Conservation (phyloP, 2,888 invertebrate species). For the Parnassius orleans region DNA sequence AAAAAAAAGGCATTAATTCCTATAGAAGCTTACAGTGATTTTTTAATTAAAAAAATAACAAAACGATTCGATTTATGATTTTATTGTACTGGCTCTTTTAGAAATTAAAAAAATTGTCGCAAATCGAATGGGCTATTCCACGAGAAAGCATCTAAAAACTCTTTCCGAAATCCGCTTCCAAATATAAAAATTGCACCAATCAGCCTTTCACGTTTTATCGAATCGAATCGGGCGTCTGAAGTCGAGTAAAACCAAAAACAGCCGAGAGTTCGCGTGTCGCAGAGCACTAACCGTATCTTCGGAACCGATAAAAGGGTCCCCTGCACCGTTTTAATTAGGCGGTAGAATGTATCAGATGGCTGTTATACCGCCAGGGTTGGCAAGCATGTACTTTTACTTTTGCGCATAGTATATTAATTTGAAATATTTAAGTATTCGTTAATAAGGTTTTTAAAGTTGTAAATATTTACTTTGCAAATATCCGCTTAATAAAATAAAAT, state of each 20-base stretch:
- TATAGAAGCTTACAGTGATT: too few species aligned
- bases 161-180: conserved; percentile 30
- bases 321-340: conserved; percentile 78
- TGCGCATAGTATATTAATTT: too few species aligned
- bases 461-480: too few species aligned
- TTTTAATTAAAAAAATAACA: too few species aligned
- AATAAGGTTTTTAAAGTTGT: too few species aligned
- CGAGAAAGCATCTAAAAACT: conserved; percentile 3
- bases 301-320: conserved; percentile 70
- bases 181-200: conserved; percentile 38
- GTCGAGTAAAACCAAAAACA: conserved; percentile 41
- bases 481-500: too few species aligned
- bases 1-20: neutral
- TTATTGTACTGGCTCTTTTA: too few species aligned
- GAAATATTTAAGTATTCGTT: too few species aligned
- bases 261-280: conserved; percentile 70
- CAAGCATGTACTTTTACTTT: conserved; percentile 4
- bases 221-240: conserved; percentile 15
- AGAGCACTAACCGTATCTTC: conserved; percentile 68
- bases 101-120: too few species aligned
- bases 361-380: conserved; percentile 51
- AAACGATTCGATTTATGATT: too few species aligned
- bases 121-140: conserved; percentile 3
- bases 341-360: conserved; percentile 64
- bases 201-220: conserved; percentile 32